Conservation (phyloP, 1,140 invertebrate genomes). For the Rhopalosiphum padi region DNA sequence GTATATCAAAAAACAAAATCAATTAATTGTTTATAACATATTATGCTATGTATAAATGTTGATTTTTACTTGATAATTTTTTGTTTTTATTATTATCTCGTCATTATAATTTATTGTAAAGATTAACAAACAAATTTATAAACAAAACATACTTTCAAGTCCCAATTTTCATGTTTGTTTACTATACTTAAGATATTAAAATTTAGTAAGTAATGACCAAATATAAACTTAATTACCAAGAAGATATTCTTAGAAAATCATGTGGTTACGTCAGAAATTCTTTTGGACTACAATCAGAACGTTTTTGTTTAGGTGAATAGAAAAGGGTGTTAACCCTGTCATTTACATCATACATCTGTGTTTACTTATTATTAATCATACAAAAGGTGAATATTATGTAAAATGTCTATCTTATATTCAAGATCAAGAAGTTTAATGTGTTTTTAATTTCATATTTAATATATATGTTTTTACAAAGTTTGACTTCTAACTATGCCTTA, state of each 20-base stretch:
- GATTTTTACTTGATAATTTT: background rate
- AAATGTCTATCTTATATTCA: background rate
- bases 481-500: background rate
- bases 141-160: background rate
- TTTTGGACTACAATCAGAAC: background rate
- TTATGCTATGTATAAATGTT: background rate
- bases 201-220: background rate
- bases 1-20: background rate
- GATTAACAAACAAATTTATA: background rate
- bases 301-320: background rate
- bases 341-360: background rate
- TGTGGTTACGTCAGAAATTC: background rate
- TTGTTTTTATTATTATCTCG: background rate
- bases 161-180: background rate
- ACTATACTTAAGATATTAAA: background rate
- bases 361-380: conserved; percentile 11
- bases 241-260: background rate
- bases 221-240: background rate
- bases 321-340: background rate
- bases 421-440: background rate
- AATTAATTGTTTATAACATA: background rate
- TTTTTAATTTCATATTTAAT: conserved; percentile 21
- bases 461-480: background rate
- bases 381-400: conserved; percentile 34
- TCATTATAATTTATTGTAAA: background rate